Evolutionary conservation across 2,797 vertebrate genomes (phyloP), one percentile per base, ranked within the genome.

Genomic region (Sebastes oblongus): DNA sequence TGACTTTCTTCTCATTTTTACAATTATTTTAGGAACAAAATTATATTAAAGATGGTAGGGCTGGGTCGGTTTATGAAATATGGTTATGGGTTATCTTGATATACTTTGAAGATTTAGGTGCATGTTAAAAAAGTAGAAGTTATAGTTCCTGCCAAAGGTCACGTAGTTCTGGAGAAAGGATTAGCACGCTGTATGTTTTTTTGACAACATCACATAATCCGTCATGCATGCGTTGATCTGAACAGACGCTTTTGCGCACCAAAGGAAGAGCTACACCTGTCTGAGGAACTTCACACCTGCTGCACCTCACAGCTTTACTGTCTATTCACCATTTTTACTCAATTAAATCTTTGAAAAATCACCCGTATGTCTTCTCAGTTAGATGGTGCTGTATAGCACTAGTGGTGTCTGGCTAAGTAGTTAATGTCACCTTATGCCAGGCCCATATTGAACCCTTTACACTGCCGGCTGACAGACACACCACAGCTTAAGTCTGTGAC

Each of bases 401-500:
- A 20, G 58, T 66, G 34, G 65, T 81, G 70, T 86, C 66, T 76
- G 75, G 77, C 58, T 86, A 84, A 89, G 85, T 82, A 83, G 85
- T 81, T 84, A 58, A 75, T 79, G 81, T 86, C 60, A 42, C 70
- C 84, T 85, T 84, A 85, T 88, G 80, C 72, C 84, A 76, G 74
- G 56, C 25, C 73, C 62, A 54, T 58, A 60, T 34, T 89, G 82
- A 88, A 77, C 73, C 62, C 72, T 88, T 75, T 83, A 77, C 59
- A 68, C 78, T 24, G 58, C 68, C 52, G 34, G 82, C 80, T 84
- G 75, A 85, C 81, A 67, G 86, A 68, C 80, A 83, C 82, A 87
- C 81, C 76, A 73, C 70, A 71, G 90, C 85, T 92, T 89, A 93
- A 90, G 86, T 92, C 87, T 90, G 76, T 94, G 88, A 94, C 90